Evolutionary conservation across 1,140 invertebrate genomes (phyloP).

Genomic region (Cylas formicarius): DNA sequence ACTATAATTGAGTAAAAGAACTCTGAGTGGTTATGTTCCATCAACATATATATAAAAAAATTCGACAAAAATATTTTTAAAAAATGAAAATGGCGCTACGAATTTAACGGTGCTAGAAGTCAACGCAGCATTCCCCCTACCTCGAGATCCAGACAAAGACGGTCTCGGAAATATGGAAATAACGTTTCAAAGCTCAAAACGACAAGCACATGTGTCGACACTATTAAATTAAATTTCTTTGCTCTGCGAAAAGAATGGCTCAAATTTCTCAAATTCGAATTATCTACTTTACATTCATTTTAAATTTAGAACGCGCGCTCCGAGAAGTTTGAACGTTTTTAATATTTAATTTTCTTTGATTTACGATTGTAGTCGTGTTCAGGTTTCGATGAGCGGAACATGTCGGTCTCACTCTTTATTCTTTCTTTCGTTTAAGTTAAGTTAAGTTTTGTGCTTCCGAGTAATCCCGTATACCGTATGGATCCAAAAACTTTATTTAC

Average conservation of each 20-base stretch:
- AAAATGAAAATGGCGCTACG: too few species aligned
- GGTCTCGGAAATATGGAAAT: constrained; percentile 35
- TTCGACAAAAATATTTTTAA: too few species aligned
- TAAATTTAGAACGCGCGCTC: constrained; percentile 40
- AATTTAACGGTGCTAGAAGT: too few species aligned
- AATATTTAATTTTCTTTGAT: constrained; percentile 45
- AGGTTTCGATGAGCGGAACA: constrained; percentile 30
- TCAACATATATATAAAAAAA: too few species aligned
- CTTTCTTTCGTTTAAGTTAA: too few species aligned
- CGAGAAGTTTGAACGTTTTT: constrained; percentile 41
- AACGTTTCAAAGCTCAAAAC: constrained; percentile 36
- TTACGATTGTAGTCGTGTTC: constrained; percentile 41
- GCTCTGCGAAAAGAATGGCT: constrained; percentile 38
- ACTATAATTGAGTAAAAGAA: too few species aligned
- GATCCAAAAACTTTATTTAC: too few species aligned
- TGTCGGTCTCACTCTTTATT: constrained; percentile 14
- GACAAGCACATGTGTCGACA: constrained; percentile 42
- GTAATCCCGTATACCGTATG: too few species aligned
- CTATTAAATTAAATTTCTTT: constrained; percentile 44
- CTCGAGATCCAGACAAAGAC: constrained; percentile 20
- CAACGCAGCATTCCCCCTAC: too few species aligned
- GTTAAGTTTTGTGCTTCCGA: too few species aligned
- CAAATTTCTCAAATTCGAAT: constrained; percentile 43
- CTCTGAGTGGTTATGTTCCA: too few species aligned
- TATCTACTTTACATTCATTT: constrained; percentile 45